phyloP scores from a whole-genome alignment of 1,140 invertebrate species.

The Cecropterus lyciades region DNA sequence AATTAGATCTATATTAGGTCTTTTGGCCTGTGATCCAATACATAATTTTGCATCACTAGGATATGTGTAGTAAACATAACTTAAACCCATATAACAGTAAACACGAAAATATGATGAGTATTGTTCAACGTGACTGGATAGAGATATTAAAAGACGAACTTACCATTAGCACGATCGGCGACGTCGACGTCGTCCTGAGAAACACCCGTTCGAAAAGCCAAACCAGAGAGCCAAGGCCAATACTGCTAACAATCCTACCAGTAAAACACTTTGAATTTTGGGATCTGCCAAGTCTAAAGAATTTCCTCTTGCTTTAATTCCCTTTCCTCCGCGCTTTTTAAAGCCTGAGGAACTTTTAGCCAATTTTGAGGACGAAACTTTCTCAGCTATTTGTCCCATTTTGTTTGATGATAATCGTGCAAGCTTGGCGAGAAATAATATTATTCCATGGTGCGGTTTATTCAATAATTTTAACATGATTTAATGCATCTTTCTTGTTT shows the following conservation, averaged over 20 bases:
- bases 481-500: no score
- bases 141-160: neutral
- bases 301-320: conserved; percentile 22
- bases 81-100: no score
- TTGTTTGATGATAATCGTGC: conserved; percentile 16
- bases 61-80: no score
- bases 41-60: no score
- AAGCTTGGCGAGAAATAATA: no score
- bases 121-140: no score
- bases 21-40: no score
- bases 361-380: conserved; percentile 48
- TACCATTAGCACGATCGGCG: conserved; percentile 45
- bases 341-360: conserved; percentile 46
- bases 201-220: conserved; percentile 54
- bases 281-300: conserved; percentile 53
- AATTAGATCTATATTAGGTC: no score
- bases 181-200: conserved; percentile 47
- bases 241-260: conserved; percentile 54
- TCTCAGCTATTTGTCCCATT: conserved; percentile 56
- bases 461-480: no score
- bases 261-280: conserved; percentile 56
- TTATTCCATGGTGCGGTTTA: no score
- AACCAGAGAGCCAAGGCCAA: conserved; percentile 58
- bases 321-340: conserved; percentile 42
- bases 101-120: no score